Evolutionary conservation across 2,888 invertebrate genomes (phyloP).

Genomic region (Sycophila texana): DNA sequence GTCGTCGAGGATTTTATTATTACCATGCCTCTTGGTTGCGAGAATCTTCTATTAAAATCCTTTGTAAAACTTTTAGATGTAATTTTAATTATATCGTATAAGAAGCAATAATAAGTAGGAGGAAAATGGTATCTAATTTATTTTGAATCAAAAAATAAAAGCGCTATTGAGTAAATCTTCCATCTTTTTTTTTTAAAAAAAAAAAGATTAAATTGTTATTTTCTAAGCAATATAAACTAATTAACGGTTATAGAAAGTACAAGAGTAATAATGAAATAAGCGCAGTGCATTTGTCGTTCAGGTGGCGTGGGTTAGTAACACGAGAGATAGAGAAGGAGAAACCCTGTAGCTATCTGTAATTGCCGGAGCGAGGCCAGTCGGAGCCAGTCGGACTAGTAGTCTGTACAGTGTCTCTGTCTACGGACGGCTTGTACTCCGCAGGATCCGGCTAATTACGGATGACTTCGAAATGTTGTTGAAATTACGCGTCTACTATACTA

Average conservation of each 20-base stretch:
- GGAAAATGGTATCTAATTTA: too few species aligned
- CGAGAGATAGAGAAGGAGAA: not conserved
- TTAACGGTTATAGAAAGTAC: not conserved
- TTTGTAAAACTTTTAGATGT: too few species aligned
- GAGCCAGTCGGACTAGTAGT: slow-evolving; percentile 49
- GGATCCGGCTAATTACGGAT: slow-evolving; percentile 59
- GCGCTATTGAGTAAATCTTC: too few species aligned
- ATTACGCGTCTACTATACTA: slow-evolving; percentile 53
- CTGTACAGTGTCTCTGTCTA: slow-evolving; percentile 40
- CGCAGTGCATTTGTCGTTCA: slow-evolving; percentile 58
- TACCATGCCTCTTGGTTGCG: too few species aligned
- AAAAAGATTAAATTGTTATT: too few species aligned
- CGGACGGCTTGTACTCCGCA: slow-evolving; percentile 49
- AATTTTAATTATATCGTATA: too few species aligned
- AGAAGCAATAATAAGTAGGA: too few species aligned
- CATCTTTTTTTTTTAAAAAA: too few species aligned
- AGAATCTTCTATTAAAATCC: too few species aligned
- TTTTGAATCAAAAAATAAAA: too few species aligned
- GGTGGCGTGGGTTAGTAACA: slow-evolving; percentile 38
- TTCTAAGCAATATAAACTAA: too few species aligned
- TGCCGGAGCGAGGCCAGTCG: slow-evolving; percentile 62
- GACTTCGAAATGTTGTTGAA: slow-evolving; percentile 57
- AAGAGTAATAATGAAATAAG: slow-evolving; percentile 47
- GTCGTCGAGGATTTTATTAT: too few species aligned
- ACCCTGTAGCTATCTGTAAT: slow-evolving; percentile 62